Evolutionary conservation across 2,797 vertebrate genomes (phyloP).

Genomic region (Picus viridis): DNA sequence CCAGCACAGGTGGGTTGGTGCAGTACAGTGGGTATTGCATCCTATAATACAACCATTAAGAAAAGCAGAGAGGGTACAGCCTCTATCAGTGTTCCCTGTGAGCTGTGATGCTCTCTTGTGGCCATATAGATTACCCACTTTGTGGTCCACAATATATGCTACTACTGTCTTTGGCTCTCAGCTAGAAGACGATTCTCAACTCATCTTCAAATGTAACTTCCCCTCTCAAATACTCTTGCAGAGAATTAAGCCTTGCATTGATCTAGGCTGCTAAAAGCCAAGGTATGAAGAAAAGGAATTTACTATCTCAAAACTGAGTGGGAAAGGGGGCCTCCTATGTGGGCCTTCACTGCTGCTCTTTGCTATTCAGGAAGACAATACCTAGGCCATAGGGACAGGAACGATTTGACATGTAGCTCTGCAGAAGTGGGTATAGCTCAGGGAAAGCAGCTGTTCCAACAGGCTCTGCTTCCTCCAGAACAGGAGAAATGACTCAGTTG

Average conservation of each 20-base stretch:
- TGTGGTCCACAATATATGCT: neutral
- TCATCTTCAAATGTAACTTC: neutral
- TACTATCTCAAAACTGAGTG: neutral
- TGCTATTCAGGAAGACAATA: neutral
- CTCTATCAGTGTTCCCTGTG: neutral
- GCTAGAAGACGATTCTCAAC: neutral
- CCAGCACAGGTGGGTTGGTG: constrained; percentile 29
- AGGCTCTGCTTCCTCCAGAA: neutral
- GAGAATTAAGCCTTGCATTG: neutral
- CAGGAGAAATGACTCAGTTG: fast-evolving
- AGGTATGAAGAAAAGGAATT: neutral
- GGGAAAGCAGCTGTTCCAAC: neutral
- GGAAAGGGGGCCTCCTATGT: neutral
- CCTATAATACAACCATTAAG: neutral
- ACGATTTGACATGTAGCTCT: neutral
- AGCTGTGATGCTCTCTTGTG: neutral
- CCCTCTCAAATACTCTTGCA: neutral
- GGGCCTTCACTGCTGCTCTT: neutral
- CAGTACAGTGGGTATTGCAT: neutral
- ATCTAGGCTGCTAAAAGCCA: neutral
- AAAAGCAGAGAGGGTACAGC: neutral
- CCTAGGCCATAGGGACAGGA: neutral
- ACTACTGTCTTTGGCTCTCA: neutral
- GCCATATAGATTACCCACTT: neutral
- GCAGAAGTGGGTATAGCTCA: neutral